Percentiles rank a stretch among this genome's conserved stretches.
Evolutionary conservation across 92 coral and sea anemone genomes (phyloP).

Genomic region (Plumapathes pennacea): DNA sequence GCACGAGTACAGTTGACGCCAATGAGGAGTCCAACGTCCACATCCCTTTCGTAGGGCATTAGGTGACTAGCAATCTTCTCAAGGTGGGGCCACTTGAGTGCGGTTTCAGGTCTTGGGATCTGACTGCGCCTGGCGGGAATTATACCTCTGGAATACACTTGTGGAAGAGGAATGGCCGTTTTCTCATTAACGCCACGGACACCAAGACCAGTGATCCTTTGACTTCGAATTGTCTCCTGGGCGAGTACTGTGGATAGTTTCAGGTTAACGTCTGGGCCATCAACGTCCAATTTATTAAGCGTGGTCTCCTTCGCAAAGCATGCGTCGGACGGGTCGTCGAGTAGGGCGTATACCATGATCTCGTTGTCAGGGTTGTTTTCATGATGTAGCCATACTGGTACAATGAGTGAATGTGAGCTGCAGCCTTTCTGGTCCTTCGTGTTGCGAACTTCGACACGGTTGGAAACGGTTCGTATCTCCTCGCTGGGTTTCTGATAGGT

Average conservation of each 20-base stretch:
- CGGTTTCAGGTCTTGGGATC: constrained; percentile 3
- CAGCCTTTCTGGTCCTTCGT: not conserved
- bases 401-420: constrained; percentile 4
- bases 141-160: constrained; percentile 3
- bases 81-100: constrained; percentile 7
- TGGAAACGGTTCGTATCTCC: no score
- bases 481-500: not conserved
- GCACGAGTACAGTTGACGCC: constrained; percentile 36
- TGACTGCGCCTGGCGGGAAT: constrained; percentile 6
- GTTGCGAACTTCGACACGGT: constrained; percentile 5
- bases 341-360: constrained; percentile 19
- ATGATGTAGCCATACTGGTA: constrained; percentile 38
- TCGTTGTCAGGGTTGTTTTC: constrained; percentile 4
- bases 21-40: constrained; percentile 33
- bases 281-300: constrained; percentile 7
- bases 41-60: constrained; percentile 10
- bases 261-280: constrained; percentile 23
- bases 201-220: constrained; percentile 2
- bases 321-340: constrained; percentile 39
- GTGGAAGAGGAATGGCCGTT: not conserved
- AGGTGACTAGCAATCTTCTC: constrained; percentile 4
- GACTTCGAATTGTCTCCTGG: constrained; percentile 1
- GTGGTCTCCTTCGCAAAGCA: constrained; percentile 19
- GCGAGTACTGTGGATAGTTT: constrained; percentile 5
- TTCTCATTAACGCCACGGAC: constrained; percentile 8